These are phyloP conservation scores for Vulpes ferrilata DNA, from an alignment of 2,113 vertebrate species.

Conservation along the genomic window DNA sequence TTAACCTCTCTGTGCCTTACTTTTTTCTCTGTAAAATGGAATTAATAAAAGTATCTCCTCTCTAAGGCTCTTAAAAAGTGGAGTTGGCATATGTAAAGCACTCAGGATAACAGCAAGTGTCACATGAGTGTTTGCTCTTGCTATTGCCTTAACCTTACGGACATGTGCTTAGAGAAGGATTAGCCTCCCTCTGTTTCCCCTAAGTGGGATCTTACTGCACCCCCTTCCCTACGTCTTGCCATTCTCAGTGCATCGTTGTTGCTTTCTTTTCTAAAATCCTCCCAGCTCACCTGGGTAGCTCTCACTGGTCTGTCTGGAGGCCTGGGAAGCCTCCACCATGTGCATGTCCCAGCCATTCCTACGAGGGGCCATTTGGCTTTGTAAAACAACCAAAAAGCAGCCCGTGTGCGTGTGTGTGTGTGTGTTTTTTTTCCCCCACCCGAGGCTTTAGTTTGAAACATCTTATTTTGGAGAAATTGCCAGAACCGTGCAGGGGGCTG, in stretches of 20 bases:
- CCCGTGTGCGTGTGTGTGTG: accelerated
- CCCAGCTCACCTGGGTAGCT: background rate
- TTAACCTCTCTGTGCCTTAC: background rate
- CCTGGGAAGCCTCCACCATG: accelerated
- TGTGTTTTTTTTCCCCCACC: background rate
- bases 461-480: background rate
- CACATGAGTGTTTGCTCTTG: accelerated
- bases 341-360: background rate
- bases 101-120: background rate
- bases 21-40: background rate
- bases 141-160: accelerated
- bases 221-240: background rate
- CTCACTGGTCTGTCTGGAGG: background rate
- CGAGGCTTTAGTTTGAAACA: background rate
- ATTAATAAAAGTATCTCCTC: background rate
- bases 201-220: accelerated
- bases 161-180: accelerated
- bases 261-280: background rate
- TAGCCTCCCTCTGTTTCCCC: too few relatives aligned
- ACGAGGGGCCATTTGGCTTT: background rate
- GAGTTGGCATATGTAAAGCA: background rate
- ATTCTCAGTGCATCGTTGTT: accelerated
- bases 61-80: background rate
- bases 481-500: too few relatives aligned
- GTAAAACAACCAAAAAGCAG: accelerated